A percentile compares a stretch with the other conserved stretches of the same genome.
Evolutionary conservation across 2,888 invertebrate genomes (phyloP).

Genomic region (Pseudococcus longispinus): DNA sequence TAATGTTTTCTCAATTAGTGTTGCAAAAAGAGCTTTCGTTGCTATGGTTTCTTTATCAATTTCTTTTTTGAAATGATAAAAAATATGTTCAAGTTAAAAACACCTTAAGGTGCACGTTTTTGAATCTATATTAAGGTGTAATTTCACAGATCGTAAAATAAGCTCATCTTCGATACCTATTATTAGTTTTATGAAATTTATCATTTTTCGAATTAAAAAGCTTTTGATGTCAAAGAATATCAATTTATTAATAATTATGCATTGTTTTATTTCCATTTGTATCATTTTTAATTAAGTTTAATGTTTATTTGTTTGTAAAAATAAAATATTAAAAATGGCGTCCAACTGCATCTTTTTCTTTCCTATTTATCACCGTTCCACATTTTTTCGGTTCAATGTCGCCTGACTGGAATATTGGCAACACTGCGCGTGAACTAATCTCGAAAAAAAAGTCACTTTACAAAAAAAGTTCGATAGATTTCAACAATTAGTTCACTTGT

Average conservation of each 20-base stretch:
- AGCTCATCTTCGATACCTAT: background rate
- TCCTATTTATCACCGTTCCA: too few species aligned
- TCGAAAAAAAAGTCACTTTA: slow-evolving; percentile 10
- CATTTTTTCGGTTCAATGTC: background rate
- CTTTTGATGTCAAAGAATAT: too few species aligned
- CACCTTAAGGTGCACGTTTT: background rate
- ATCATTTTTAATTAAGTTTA: too few species aligned
- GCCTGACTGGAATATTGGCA: background rate
- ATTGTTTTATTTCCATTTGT: too few species aligned
- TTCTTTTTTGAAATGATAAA: background rate
- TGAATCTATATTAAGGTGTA: background rate
- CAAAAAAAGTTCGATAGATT: background rate
- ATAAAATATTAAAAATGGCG: too few species aligned
- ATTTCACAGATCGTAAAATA: background rate
- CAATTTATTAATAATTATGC: too few species aligned
- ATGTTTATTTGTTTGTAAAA: too few species aligned
- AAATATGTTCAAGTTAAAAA: background rate
- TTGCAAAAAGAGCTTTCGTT: background rate
- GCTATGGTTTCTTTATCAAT: background rate
- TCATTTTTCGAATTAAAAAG: too few species aligned
- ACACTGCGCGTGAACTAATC: slow-evolving; percentile 2
- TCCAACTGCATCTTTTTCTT: too few species aligned
- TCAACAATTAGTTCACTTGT: slow-evolving; percentile 28
- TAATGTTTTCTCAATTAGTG: background rate
- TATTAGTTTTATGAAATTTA: too few species aligned